Conservation (phyloP, 2,797 vertebrate species). For the Ataeniobius toweri region DNA sequence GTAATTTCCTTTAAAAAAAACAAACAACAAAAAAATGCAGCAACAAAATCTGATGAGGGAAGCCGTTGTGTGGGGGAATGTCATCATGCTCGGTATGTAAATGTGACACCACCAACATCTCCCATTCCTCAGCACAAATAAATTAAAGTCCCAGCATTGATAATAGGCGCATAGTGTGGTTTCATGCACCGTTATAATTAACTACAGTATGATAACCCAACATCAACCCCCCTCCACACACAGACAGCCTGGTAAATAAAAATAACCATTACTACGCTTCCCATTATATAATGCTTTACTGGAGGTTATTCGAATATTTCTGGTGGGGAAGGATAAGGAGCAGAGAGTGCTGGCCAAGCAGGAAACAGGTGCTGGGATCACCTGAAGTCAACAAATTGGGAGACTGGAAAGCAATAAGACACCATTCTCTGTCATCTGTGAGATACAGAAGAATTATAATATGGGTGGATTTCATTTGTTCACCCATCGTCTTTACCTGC, state of each 20-base stretch:
- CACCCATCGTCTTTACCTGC: no score
- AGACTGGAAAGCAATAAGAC: not conserved
- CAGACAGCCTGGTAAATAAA: slow-evolving; percentile 70
- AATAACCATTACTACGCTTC: slow-evolving; percentile 69
- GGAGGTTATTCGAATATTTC: slow-evolving; percentile 72
- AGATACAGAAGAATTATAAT: no score
- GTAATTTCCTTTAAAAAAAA: not conserved
- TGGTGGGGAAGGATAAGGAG: slow-evolving; percentile 59
- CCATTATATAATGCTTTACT: slow-evolving; percentile 71
- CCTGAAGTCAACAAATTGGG: not conserved
- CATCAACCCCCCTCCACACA: slow-evolving; percentile 39
- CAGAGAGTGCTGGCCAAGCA: slow-evolving; percentile 60
- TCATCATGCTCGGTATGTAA: slow-evolving; percentile 36
- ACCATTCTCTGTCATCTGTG: no score
- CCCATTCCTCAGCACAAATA: slow-evolving; percentile 60
- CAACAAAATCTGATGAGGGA: not conserved
- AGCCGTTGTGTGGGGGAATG: not conserved
- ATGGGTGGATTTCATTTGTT: no score
- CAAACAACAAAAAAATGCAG: not conserved
- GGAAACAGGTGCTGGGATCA: slow-evolving; percentile 40
- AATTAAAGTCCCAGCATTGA: slow-evolving; percentile 66
- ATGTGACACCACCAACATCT: slow-evolving; percentile 41
- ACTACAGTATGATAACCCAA: slow-evolving; percentile 70
- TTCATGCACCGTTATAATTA: slow-evolving; percentile 75
- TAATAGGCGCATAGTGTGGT: slow-evolving; percentile 65